Evolutionary conservation across 2,888 invertebrate species (phyloP).

Genomic region (Platycheirus albimanus): DNA sequence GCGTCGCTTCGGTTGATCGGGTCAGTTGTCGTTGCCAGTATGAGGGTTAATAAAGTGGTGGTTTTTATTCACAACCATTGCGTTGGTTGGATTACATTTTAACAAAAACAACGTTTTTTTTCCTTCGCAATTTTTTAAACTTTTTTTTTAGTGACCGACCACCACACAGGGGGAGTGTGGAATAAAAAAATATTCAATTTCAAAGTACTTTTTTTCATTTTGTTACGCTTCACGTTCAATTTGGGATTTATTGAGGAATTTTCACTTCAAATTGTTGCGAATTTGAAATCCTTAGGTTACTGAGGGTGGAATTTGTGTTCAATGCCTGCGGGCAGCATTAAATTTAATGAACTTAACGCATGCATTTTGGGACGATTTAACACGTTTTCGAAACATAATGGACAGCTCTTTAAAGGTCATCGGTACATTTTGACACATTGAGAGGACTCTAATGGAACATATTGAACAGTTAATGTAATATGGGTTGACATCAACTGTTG

Average conservation of each 20-base stretch:
- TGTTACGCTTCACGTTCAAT: conserved; percentile 59
- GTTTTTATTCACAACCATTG: neutral
- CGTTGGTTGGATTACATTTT: neutral
- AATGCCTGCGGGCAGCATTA: conserved; percentile 40
- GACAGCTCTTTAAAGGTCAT: conserved; percentile 34
- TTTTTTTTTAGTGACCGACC: neutral
- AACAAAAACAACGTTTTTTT: neutral
- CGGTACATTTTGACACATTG: neutral
- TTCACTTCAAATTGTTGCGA: conserved; percentile 46
- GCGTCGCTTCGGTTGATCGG: neutral
- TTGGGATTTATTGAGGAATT: conserved; percentile 41
- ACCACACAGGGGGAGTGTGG: neutral
- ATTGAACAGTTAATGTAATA: neutral
- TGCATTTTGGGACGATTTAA: conserved; percentile 52
- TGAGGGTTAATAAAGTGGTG: neutral
- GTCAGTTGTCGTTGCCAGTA: neutral
- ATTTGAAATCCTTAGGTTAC: neutral
- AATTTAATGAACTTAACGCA: conserved; percentile 61
- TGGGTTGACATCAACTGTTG: no score
- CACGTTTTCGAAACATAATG: conserved; percentile 46
- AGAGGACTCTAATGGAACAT: neutral
- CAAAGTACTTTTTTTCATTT: conserved; percentile 37
- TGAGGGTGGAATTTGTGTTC: neutral
- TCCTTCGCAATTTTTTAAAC: conserved; percentile 1
- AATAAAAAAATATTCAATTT: neutral